Base-by-base conservation (phyloP, 2,113 vertebrate genomes). In the Dicentrarchus labrax region DNA sequence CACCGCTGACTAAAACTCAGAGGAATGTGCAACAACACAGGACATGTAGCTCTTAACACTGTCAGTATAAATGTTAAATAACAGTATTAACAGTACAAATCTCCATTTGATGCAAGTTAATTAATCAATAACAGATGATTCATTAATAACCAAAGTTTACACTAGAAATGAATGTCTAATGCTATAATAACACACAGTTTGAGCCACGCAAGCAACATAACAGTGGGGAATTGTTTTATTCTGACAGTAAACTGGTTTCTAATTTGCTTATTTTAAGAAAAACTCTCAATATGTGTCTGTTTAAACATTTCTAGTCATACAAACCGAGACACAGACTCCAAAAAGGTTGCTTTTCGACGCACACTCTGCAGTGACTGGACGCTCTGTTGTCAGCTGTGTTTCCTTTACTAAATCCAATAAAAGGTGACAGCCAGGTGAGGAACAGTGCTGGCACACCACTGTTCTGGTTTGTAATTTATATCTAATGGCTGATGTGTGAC, bases 1-100 rank as follows among this genome's bases (percentile, higher is more conserved):
- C 22, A 19, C 17, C 0, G 11, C 59, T 47, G 50, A 68, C 67
- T 59, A 45, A 36, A 75, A 50, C 41, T 47, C 38, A 43, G 41
- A 79, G 84, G 77, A 74, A 78, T 65, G 72, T 67, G 60, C 39
- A 81, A 59, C 57, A 13, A 74, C 65, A 69, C 51, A 36, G 62
- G 53, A 56, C 68, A 30, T 7, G 57, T 3, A 30, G 50, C 36
- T 54, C n/a, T 30, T n/a, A 53, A 83, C 70, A 21, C 59, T 65
- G 60, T 74, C 54, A 66, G 24, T 24, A 39, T 66, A 74, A 74
- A 70, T 65, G 48, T 22, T 68, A 66, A 86, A 85, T 59, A 80
- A 81, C 64, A 72, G 38, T 41, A 88, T 84, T 62, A 65, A 73
- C 79, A 60, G 65, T 17, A 53, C 38, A 24, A 19, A 13, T 56